Evolutionary conservation across 1,140 invertebrate genomes (phyloP).

Genomic region (Vanessa tameamea): DNA sequence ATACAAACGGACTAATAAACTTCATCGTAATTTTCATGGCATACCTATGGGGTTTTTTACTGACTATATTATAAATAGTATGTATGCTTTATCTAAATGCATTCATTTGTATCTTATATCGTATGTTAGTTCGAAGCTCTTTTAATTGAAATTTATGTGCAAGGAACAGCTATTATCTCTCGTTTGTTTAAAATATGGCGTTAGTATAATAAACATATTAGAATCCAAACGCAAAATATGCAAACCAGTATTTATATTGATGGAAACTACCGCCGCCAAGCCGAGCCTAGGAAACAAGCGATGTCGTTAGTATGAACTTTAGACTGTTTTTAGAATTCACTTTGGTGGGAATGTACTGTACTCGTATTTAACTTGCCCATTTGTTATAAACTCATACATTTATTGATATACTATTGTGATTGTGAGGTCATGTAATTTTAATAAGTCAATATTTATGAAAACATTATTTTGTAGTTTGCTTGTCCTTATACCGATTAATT

Average conservation of each 20-base stretch:
- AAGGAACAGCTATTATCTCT: constrained; percentile 9
- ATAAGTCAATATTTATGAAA: too few species aligned
- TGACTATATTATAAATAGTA: background rate
- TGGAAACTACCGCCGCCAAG: background rate
- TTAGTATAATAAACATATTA: constrained; percentile 14
- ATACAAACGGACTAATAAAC: background rate
- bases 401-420: too few species aligned
- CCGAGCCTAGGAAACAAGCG: background rate
- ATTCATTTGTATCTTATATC: constrained; percentile 11
- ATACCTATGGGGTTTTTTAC: background rate
- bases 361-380: too few species aligned
- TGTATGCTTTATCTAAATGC: constrained; percentile 9
- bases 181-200: constrained; percentile 13
- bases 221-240: constrained; percentile 4
- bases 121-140: constrained; percentile 2
- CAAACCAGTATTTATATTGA: constrained; percentile 9
- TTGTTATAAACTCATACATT: too few species aligned
- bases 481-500: too few species aligned
- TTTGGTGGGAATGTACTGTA: too few species aligned
- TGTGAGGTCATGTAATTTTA: too few species aligned
- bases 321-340: background rate
- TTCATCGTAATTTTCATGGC: background rate
- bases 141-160: constrained; percentile 12
- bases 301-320: background rate
- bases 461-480: too few species aligned